Percentiles rank a stretch among this genome's conserved stretches.
Evolutionary conservation across 2,797 vertebrate genomes (phyloP).

Genomic region (Cyprinodon diabolis): DNA sequence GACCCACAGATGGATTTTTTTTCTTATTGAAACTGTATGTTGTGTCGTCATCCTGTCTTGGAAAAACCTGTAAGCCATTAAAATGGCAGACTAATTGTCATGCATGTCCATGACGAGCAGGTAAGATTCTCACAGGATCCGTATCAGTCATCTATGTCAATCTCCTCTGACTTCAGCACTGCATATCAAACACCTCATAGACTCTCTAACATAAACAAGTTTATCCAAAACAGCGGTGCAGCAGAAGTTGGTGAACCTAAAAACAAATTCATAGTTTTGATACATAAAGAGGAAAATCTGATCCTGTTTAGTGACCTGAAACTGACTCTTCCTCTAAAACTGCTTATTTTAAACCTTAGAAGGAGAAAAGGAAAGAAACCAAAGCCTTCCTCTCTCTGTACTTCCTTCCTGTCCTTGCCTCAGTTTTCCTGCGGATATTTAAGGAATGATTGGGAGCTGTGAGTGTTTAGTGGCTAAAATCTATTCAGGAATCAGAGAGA

Average conservation of each 20-base stretch:
- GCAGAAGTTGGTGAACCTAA: neutral
- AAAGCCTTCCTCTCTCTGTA: neutral
- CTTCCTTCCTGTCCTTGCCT: constrained; percentile 10
- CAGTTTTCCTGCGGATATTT: constrained; percentile 39
- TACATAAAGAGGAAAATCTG: neutral
- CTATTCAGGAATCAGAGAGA: constrained; percentile 39
- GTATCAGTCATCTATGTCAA: constrained; percentile 1
- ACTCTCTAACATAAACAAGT: neutral
- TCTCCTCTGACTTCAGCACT: neutral
- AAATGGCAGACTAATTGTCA: neutral
- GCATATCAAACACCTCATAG: constrained; percentile 1
- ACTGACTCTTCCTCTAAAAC: constrained; percentile 16
- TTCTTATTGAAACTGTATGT: neutral
- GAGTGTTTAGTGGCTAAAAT: constrained; percentile 60
- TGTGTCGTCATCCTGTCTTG: neutral
- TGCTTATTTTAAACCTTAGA: constrained; percentile 41
- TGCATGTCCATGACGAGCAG: neutral
- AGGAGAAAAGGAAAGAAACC: constrained; percentile 42
- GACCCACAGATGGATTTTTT: neutral
- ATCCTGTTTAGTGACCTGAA: constrained; percentile 5
- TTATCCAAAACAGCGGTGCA: neutral
- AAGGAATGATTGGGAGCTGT: constrained; percentile 41
- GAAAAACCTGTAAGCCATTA: neutral
- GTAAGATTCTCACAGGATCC: neutral
- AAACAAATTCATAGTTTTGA: neutral